Evolutionary conservation across 1,140 invertebrate species (phyloP).

Genomic region (Portunus trituberculatus): DNA sequence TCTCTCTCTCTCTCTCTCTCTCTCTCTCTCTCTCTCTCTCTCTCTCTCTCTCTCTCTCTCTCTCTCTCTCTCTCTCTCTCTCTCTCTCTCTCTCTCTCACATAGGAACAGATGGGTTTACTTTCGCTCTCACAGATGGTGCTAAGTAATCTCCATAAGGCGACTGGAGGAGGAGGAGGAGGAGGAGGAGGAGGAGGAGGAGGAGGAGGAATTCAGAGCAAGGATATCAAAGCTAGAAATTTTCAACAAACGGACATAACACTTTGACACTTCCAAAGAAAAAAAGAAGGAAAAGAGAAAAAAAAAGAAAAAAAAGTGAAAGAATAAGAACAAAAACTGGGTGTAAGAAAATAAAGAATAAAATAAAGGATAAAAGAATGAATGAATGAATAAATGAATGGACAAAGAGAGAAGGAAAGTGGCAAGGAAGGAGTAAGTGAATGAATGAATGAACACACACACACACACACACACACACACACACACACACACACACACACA

Average conservation of each 20-base stretch:
- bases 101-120: conserved; percentile 29
- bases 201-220: not conserved
- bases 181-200: conserved; percentile 21
- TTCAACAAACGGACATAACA: not conserved
- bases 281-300: not conserved
- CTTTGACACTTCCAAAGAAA: not conserved
- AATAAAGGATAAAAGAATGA: not conserved
- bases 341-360: not conserved
- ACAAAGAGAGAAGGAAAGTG: not conserved
- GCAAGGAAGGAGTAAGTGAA: not conserved
- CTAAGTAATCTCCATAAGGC: not conserved
- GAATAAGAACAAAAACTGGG: not conserved
- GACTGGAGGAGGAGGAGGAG: not conserved
- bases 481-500: conserved; percentile 28
- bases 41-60: not conserved
- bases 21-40: not conserved
- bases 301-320: not conserved
- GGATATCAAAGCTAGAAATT: not conserved
- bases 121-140: not conserved
- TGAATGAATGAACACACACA: not conserved
- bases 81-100: not conserved
- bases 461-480: not conserved
- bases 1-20: too few species aligned
- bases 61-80: conserved; percentile 17
- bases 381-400: not conserved